phyloP scores from a whole-genome alignment of 2,113 vertebrate species.

The Crypturellus undulatus region DNA sequence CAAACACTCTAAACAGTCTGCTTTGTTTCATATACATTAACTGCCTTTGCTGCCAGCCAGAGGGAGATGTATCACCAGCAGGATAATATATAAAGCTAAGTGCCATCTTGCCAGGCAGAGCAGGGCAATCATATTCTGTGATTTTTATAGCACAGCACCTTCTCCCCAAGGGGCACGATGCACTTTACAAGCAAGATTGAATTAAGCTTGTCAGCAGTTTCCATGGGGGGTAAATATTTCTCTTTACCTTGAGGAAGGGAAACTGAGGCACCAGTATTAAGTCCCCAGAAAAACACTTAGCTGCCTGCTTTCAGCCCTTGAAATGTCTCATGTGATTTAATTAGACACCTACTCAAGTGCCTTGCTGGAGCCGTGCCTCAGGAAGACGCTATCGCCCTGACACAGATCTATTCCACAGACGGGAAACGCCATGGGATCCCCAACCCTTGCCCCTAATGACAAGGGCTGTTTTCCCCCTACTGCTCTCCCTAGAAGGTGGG shows the following conservation, averaged over 20 bases:
- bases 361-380: conserved; percentile 32
- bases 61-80: conserved; percentile 20
- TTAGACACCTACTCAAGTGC: conserved; percentile 22
- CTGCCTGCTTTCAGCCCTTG: conserved; percentile 8
- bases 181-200: conserved; percentile 47
- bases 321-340: conserved; percentile 38
- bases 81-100: not conserved
- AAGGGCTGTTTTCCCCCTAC: not conserved
- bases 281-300: not conserved
- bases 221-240: conserved; percentile 33
- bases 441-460: not conserved
- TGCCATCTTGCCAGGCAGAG: not conserved
- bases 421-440: not conserved
- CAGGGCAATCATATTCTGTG: conserved; percentile 19
- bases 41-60: conserved; percentile 30
- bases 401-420: not conserved
- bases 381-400: not conserved
- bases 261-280: conserved; percentile 59
- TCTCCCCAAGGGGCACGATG: not conserved
- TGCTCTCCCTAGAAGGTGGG: not conserved
- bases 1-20: not conserved
- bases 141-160: conserved; percentile 42
- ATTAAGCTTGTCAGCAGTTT: conserved; percentile 47
- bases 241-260: conserved; percentile 1
- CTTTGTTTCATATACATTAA: conserved; percentile 28